Conservation (phyloP, 2,797 vertebrate species). For the Diplodus puntazzo region DNA sequence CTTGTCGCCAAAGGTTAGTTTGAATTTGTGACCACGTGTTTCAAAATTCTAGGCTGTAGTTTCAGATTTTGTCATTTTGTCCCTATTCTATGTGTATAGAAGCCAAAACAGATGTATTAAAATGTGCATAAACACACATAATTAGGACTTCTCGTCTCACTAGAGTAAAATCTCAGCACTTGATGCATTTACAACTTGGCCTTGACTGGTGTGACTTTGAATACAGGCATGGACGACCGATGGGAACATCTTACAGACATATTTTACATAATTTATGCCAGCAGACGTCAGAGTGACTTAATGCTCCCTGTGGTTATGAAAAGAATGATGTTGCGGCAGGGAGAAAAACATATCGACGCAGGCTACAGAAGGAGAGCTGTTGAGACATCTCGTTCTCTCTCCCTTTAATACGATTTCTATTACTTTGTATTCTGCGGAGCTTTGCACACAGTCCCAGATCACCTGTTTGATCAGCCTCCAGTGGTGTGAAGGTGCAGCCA, state of each 20-base stretch:
- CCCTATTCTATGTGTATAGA: neutral
- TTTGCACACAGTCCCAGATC: constrained; percentile 32
- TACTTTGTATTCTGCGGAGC: constrained; percentile 32
- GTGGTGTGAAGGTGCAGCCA: constrained; percentile 40
- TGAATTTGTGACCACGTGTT: neutral
- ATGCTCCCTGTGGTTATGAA: constrained; percentile 8
- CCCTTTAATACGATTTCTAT: constrained; percentile 24
- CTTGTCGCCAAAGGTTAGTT: neutral
- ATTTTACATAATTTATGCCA: constrained; percentile 24
- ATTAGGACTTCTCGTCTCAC: too few relatives aligned
- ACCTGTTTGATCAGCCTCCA: constrained; percentile 54
- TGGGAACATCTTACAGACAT: neutral
- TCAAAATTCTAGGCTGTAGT: neutral
- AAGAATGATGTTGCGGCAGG: neutral
- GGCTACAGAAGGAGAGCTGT: neutral
- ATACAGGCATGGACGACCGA: neutral
- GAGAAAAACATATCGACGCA: constrained; percentile 11
- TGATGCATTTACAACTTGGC: neutral
- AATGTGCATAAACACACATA: neutral
- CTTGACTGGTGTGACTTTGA: neutral
- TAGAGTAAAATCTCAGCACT: too few relatives aligned
- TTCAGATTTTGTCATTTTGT: neutral
- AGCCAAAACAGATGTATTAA: neutral
- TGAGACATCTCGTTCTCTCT: neutral
- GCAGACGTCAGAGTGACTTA: neutral